phyloP scores from a whole-genome alignment of 1,140 invertebrate species.

The Monomorium pharaonis region DNA sequence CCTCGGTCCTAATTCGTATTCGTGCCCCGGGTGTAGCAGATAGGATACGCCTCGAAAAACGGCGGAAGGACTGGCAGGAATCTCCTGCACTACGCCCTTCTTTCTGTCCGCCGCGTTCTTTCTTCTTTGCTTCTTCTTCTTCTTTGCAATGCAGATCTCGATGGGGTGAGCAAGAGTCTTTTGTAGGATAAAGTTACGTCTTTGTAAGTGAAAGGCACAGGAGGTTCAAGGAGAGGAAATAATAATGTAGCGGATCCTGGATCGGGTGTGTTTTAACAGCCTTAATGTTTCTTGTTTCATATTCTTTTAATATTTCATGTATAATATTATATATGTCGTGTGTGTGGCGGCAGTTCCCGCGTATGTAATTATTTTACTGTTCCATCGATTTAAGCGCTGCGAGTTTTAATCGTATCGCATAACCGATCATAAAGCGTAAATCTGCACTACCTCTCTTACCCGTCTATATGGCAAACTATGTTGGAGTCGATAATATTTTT shows the following conservation, averaged over 20 bases:
- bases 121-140: slow-evolving; percentile 58
- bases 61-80: slow-evolving; percentile 70
- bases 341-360: background rate
- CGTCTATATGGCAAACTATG: background rate
- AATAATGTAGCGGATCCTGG: background rate
- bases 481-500: slow-evolving; percentile 3
- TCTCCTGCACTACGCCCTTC: slow-evolving; percentile 66
- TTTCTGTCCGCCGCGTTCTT: slow-evolving; percentile 60
- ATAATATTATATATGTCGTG: background rate
- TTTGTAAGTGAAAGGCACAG: slow-evolving; percentile 36
- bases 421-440: slow-evolving; percentile 17
- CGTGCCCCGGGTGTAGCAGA: slow-evolving; percentile 77
- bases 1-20: slow-evolving; percentile 79
- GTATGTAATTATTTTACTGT: slow-evolving; percentile 11
- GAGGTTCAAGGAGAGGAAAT: background rate
- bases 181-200: slow-evolving; percentile 44
- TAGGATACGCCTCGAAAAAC: slow-evolving; percentile 75
- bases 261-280: background rate
- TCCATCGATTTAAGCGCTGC: background rate
- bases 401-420: background rate
- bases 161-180: slow-evolving; percentile 29
- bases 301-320: background rate
- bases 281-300: background rate
- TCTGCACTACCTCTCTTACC: background rate
- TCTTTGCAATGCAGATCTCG: slow-evolving; percentile 67